Base-by-base conservation (phyloP, 1,140 invertebrate genomes). In the Cyrtorhinus lividipennis region DNA sequence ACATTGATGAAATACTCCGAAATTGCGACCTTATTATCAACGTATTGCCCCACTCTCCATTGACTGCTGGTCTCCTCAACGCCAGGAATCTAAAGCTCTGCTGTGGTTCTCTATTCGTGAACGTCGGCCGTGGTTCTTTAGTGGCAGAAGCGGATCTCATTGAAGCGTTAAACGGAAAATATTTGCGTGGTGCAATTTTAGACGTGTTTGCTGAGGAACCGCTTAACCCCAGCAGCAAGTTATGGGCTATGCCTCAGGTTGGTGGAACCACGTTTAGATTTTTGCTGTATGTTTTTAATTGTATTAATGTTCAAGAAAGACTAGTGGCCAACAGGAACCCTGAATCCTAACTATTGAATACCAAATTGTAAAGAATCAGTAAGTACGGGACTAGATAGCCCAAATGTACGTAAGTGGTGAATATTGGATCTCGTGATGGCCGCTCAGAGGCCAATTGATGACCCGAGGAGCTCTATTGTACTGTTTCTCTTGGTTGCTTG, bases 141-240 rank as follows among this genome's bases (percentile, higher is more conserved):
- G 77, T 83, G 12, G 71, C 69, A 62, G 80, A 82, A 71, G 59
- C 62, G 0, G 76, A 77, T 64, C 67, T 83, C 22, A 68, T 82
- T 18, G 70, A 72, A 26, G 80, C 81, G 23, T 64, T 83, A n/a
- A 71, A 78, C 65, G 72, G 75, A 63, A 72, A 74, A 8, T 82
- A 78, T 78, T 71, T 84, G 30, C 73, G 74, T 1, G 77, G 72
- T 45, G 81, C 80, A 44, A 76, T 83, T 67, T 69, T 83, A 23
- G 81, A 83, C 72, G 81, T 83, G 38, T 81, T 80, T 72, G 68
- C 75, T 56, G 66, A 68, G 59, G 81, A 83, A 70, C 82, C 82
- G 25, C 70, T 83, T 45, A 70, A 75, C 18, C 24, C 68, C 24
- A 65, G 69, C 1, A 81, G 76, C 71, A 68, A 71, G 48, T 70